These are phyloP conservation scores for Rhamphomyia laevipes DNA, from an alignment of 2,888 invertebrate species.

Conservation along the genomic window DNA sequence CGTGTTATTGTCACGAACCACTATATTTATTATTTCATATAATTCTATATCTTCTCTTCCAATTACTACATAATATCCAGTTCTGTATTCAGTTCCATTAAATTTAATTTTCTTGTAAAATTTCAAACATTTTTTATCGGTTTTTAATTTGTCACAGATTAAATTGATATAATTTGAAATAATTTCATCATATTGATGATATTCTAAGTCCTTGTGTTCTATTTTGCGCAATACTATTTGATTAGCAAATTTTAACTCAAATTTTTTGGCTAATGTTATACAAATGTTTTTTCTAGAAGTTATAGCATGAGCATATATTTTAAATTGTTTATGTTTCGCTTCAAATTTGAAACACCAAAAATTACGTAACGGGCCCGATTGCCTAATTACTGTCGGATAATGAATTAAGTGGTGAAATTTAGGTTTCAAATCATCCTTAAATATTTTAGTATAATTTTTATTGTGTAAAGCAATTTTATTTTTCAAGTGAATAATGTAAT, in stretches of 20 bases:
- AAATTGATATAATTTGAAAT: neutral
- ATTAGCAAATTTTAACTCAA: neutral
- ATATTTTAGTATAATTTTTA: neutral
- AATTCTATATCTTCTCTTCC: neutral
- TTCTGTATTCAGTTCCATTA: neutral
- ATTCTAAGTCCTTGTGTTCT: neutral
- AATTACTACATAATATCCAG: neutral
- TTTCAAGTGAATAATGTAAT: neutral
- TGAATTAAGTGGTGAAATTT: conserved; percentile 2
- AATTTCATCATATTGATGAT: neutral
- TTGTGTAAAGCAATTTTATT: neutral
- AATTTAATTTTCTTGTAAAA: neutral
- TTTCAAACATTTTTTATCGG: neutral
- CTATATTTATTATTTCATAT: neutral
- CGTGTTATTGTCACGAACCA: no score
- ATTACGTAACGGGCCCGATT: neutral
- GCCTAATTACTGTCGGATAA: neutral
- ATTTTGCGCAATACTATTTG: neutral
- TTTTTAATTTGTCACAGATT: neutral
- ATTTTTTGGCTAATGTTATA: neutral
- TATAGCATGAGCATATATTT: neutral
- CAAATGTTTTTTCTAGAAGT: neutral
- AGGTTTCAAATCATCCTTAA: neutral
- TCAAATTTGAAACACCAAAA: conserved; percentile 6
- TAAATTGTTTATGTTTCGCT: neutral